These are phyloP conservation scores for Pyralis farinalis DNA, from an alignment of 2,888 invertebrate genomes.

Conservation along the genomic window DNA sequence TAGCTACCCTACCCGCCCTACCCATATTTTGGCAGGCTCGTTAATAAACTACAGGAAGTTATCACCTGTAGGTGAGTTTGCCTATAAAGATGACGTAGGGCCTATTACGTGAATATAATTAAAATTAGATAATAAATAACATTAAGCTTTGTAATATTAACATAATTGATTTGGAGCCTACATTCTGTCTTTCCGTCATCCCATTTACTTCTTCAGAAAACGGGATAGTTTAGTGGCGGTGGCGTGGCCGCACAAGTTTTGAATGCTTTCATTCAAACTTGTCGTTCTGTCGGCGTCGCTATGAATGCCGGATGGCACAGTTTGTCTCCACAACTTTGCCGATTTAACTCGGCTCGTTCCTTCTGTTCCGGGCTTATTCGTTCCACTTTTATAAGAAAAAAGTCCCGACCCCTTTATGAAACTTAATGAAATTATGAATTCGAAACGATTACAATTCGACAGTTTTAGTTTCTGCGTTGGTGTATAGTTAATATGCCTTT, in stretches of 20 bases:
- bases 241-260: slow-evolving; percentile 46
- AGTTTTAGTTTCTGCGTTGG: too few relatives aligned
- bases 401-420: slow-evolving; percentile 13
- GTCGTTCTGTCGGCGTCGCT: slow-evolving; percentile 34
- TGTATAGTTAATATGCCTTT: too few relatives aligned
- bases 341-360: slow-evolving; percentile 50
- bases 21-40: too few relatives aligned
- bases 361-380: slow-evolving; percentile 29
- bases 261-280: slow-evolving; percentile 67
- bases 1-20: too few relatives aligned
- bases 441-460: too few relatives aligned
- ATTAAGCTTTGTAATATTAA: too few relatives aligned
- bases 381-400: slow-evolving; percentile 12
- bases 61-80: too few relatives aligned
- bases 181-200: slow-evolving; percentile 17
- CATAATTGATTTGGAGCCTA: not conserved
- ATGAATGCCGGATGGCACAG: slow-evolving; percentile 58
- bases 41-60: too few relatives aligned
- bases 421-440: slow-evolving; percentile 1
- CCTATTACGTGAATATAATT: too few relatives aligned
- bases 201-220: slow-evolving; percentile 25
- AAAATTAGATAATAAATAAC: too few relatives aligned
- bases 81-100: too few relatives aligned
- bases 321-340: slow-evolving; percentile 55
- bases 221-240: slow-evolving; percentile 16